phyloP scores from a whole-genome alignment of 2,888 invertebrate species.

The Drosophila testacea region DNA sequence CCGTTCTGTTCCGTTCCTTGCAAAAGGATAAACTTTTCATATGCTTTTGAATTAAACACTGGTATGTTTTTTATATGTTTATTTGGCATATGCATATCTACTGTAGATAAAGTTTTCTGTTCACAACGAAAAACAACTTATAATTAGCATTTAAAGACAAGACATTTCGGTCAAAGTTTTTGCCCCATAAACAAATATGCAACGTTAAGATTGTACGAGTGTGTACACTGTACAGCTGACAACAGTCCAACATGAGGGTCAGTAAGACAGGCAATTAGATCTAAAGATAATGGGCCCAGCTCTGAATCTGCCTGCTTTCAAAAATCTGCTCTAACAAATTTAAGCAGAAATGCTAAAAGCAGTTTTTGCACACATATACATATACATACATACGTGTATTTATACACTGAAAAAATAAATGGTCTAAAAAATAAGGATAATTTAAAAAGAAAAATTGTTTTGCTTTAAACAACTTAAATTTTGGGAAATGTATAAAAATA shows the following conservation, averaged over 20 bases:
- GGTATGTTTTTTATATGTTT: constrained; percentile 58
- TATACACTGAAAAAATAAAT: too few relatives aligned
- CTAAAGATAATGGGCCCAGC: constrained; percentile 37
- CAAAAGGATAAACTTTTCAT: constrained; percentile 74
- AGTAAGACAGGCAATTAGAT: constrained; percentile 42
- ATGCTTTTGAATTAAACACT: constrained; percentile 75
- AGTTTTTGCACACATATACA: background rate
- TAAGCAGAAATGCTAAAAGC: constrained; percentile 32
- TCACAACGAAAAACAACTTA: constrained; percentile 65
- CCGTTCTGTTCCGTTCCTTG: constrained; percentile 3
- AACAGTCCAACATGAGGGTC: constrained; percentile 31
- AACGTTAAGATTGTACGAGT: constrained; percentile 10
- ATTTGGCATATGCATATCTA: constrained; percentile 67
- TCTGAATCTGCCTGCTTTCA: background rate
- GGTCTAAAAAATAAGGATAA: too few relatives aligned
- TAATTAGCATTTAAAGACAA: constrained; percentile 76
- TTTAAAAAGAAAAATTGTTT: too few relatives aligned
- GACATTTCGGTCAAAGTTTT: constrained; percentile 39
- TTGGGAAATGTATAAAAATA: too few relatives aligned
- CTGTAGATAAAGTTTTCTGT: constrained; percentile 55
- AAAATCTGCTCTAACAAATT: constrained; percentile 35
- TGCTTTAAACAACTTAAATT: too few relatives aligned
- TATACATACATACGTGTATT: background rate
- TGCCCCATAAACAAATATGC: constrained; percentile 23
- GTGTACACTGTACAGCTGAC: constrained; percentile 1